Conservation (phyloP, 2,888 invertebrate genomes). For the Deladenus siricidicola region DNA sequence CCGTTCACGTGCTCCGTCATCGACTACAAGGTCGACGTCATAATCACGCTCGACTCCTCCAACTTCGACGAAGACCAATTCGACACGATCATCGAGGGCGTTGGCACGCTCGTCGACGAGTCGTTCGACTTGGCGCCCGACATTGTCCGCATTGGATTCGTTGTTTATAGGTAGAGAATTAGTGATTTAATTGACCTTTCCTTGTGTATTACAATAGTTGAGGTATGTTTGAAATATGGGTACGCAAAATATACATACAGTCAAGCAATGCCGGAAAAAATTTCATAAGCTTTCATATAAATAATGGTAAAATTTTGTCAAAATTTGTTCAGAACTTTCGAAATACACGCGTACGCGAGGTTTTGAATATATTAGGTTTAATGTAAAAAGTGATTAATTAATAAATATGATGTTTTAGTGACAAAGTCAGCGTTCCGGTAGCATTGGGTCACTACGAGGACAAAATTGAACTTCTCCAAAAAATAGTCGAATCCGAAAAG, state of each 20-base stretch:
- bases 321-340: too few relatives aligned
- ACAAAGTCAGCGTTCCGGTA: slow-evolving; percentile 50
- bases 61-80: slow-evolving; percentile 46
- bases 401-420: slow-evolving; percentile 35
- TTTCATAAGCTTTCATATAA: too few relatives aligned
- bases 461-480: slow-evolving; percentile 47
- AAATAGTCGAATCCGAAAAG: slow-evolving; percentile 43
- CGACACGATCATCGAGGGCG: slow-evolving; percentile 39
- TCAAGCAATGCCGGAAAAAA: too few relatives aligned
- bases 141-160: slow-evolving; percentile 46
- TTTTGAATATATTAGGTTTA: neutral
- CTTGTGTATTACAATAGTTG: too few relatives aligned
- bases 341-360: too few relatives aligned
- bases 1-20: slow-evolving; percentile 27
- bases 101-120: slow-evolving; percentile 48
- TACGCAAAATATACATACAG: neutral
- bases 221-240: too few relatives aligned
- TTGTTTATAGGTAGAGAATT: slow-evolving; percentile 40
- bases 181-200: too few relatives aligned
- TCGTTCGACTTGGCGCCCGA: slow-evolving; percentile 51
- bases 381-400: neutral
- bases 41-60: slow-evolving; percentile 49
- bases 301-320: too few relatives aligned
- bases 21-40: slow-evolving; percentile 44
- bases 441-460: slow-evolving; percentile 52